Conservation (phyloP, 2,113 vertebrate species). For the Phrynosoma blainvillii region DNA sequence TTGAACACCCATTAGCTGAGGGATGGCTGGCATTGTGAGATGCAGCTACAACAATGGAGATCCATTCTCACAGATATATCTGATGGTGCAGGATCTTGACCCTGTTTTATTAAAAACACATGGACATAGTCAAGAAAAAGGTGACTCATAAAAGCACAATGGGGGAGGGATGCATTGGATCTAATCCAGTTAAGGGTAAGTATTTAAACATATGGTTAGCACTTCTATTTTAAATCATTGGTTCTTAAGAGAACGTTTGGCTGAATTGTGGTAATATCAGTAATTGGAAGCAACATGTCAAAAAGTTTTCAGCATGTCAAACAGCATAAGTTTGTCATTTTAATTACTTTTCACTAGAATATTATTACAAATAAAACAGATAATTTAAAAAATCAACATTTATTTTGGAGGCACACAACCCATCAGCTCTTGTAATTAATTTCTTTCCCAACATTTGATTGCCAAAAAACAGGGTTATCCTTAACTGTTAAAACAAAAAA, state of each 20-base stretch:
- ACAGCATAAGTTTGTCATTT: background rate
- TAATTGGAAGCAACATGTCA: conserved; percentile 14
- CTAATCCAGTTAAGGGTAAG: background rate
- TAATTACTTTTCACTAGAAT: conserved; percentile 32
- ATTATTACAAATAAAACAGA: background rate
- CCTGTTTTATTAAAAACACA: background rate
- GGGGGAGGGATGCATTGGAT: background rate
- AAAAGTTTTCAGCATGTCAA: background rate
- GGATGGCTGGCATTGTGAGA: no score
- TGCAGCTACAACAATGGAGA: no score
- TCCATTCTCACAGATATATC: no score
- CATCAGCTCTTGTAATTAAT: conserved; percentile 31
- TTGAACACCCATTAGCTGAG: no score
- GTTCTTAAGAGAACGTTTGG: background rate
- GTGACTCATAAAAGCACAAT: background rate
- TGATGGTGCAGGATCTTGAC: no score
- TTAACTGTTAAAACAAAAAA: background rate
- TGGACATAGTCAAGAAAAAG: background rate
- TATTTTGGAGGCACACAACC: background rate
- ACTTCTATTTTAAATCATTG: background rate
- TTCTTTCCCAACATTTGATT: conserved; percentile 29
- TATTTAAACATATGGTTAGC: background rate
- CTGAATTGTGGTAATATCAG: background rate
- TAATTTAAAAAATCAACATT: conserved; percentile 8
- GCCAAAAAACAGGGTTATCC: background rate